These are phyloP conservation scores for Physella acuta DNA, from an alignment of 1,140 invertebrate species.

Conservation along the genomic window DNA sequence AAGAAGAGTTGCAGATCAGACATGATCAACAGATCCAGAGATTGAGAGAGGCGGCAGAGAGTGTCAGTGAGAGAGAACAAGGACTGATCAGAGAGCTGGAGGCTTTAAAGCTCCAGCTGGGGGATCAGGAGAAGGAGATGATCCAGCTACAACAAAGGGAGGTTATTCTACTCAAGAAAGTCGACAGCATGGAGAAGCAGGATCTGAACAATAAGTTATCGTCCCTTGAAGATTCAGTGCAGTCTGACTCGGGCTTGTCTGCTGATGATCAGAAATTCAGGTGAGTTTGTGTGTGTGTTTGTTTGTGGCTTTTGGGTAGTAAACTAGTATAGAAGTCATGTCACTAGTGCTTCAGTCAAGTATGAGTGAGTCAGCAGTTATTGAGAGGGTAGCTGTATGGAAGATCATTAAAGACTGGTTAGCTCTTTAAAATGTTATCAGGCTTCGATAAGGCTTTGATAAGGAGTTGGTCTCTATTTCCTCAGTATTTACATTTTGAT, in stretches of 20 bases:
- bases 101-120: slow-evolving; percentile 24
- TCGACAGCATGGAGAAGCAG: slow-evolving; percentile 21
- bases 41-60: slow-evolving; percentile 16
- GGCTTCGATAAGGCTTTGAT: no score
- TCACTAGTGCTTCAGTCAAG: no score
- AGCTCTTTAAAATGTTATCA: no score
- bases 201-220: background rate
- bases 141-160: slow-evolving; percentile 29
- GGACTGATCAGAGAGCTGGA: slow-evolving; percentile 21
- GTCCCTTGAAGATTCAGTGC: slow-evolving; percentile 30
- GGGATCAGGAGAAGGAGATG: slow-evolving; percentile 34
- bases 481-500: no score
- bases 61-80: slow-evolving; percentile 17
- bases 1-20: background rate
- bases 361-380: no score
- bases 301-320: no score
- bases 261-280: slow-evolving; percentile 13
- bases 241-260: slow-evolving; percentile 36
- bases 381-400: no score
- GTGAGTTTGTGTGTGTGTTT: slow-evolving; percentile 14
- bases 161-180: slow-evolving; percentile 30
- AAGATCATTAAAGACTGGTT: no score
- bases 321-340: no score
- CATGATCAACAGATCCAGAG: background rate
- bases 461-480: no score